Percentiles rank a stretch among this genome's conserved stretches.
These are phyloP conservation scores for Heliopora coerulea DNA, from an alignment of 92 coral and sea anemone species.

Conservation along the genomic window DNA sequence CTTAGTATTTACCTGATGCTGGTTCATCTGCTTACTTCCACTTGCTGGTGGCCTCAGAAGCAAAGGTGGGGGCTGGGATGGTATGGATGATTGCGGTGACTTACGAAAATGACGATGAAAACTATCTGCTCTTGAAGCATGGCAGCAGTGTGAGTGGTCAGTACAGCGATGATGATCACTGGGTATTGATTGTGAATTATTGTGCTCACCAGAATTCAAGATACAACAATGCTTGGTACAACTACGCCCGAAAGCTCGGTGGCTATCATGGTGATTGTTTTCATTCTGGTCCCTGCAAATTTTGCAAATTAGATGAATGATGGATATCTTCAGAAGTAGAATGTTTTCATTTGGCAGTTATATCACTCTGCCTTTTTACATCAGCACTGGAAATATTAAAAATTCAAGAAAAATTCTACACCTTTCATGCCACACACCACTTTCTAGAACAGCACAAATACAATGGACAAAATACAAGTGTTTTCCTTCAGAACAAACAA, in stretches of 20 bases:
- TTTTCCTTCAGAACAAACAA: too few species aligned
- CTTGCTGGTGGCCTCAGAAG: conserved; percentile 46
- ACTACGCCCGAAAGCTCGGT: conserved; percentile 5
- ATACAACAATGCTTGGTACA: conserved; percentile 22
- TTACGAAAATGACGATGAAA: conserved; percentile 55
- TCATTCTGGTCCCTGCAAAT: conserved; percentile 10
- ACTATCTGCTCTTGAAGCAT: conserved; percentile 4
- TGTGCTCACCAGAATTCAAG: neutral
- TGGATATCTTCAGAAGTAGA: neutral
- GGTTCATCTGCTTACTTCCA: conserved; percentile 25
- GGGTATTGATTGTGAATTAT: neutral
- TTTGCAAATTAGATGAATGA: neutral
- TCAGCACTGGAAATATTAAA: too few species aligned
- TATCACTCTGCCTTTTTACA: too few species aligned
- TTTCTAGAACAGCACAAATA: too few species aligned
- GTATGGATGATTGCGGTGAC: conserved; percentile 72
- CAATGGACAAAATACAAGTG: too few species aligned
- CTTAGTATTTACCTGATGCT: conserved; percentile 13
- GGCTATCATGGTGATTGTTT: conserved; percentile 7
- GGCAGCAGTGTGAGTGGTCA: conserved; percentile 30
- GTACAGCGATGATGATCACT: conserved; percentile 18
- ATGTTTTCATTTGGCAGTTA: neutral
- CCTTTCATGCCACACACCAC: too few species aligned
- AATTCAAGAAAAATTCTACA: too few species aligned
- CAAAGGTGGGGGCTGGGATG: conserved; percentile 53